Evolutionary conservation across 2,888 invertebrate species (phyloP).

Genomic region (Xanthostigma xanthostigma): DNA sequence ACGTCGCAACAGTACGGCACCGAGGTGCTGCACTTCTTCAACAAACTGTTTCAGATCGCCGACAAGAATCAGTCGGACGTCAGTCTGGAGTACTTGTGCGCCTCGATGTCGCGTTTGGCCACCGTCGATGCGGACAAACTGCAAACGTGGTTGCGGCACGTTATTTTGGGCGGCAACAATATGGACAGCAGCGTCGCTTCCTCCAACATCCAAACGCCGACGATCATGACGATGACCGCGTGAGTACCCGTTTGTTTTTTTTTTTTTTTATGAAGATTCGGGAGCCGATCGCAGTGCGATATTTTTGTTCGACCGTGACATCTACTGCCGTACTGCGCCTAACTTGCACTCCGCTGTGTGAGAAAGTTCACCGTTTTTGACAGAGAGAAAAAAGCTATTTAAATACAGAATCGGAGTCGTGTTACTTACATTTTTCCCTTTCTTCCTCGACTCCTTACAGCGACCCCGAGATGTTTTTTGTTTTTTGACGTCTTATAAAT

Average conservation of each 20-base stretch:
- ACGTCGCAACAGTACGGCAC: conserved; percentile 57
- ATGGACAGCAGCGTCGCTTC: conserved; percentile 30
- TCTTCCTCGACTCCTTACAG: too few relatives aligned
- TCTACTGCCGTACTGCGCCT: too few relatives aligned
- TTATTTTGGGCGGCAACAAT: conserved; percentile 41
- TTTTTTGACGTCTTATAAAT: too few relatives aligned
- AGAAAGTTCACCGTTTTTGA: too few relatives aligned
- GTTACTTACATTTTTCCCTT: too few relatives aligned
- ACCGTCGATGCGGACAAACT: conserved; percentile 45
- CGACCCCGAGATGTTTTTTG: too few relatives aligned
- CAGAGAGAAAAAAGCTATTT: too few relatives aligned
- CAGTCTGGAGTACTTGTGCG: conserved; percentile 48
- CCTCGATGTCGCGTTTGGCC: conserved; percentile 48
- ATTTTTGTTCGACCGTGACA: too few relatives aligned
- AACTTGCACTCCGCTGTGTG: too few relatives aligned
- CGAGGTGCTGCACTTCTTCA: conserved; percentile 66
- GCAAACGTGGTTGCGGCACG: conserved; percentile 48
- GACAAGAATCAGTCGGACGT: conserved; percentile 46
- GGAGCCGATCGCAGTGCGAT: too few relatives aligned
- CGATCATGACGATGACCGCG: conserved; percentile 30
- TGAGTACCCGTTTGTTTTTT: conserved; percentile 26
- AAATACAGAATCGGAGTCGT: too few relatives aligned
- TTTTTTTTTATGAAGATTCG: conserved; percentile 24
- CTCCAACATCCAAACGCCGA: conserved; percentile 35
- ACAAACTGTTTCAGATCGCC: conserved; percentile 50